Conservation (phyloP, 1,140 invertebrate species). For the Drosophila melanogaster region DNA sequence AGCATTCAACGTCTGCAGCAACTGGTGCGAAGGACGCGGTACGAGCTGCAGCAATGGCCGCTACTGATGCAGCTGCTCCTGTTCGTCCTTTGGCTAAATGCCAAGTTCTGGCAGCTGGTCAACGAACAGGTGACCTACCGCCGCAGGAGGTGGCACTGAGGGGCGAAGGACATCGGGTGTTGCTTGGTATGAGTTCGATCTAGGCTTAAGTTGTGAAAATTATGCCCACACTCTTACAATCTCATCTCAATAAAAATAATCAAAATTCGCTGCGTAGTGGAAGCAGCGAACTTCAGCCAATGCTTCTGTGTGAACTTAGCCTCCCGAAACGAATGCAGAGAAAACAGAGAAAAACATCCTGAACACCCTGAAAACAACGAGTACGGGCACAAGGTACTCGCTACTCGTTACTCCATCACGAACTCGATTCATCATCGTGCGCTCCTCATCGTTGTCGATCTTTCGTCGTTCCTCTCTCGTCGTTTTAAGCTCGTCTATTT, state of each 20-base stretch:
- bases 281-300: constrained; percentile 49
- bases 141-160: constrained; percentile 59
- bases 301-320: constrained; percentile 35
- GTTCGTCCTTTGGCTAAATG: constrained; percentile 73
- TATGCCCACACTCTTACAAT: constrained; percentile 58
- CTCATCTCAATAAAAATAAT: constrained; percentile 72
- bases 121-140: constrained; percentile 62
- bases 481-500: constrained; percentile 49
- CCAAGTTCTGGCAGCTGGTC: constrained; percentile 76
- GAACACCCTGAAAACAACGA: constrained; percentile 20
- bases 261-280: constrained; percentile 61
- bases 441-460: constrained; percentile 46
- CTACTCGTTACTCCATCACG: constrained; percentile 39
- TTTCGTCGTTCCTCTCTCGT: constrained; percentile 51
- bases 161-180: constrained; percentile 24
- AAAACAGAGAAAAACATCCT: constrained; percentile 33
- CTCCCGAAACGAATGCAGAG: constrained; percentile 17
- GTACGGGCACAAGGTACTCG: constrained; percentile 18
- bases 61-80: constrained; percentile 73
- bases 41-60: constrained; percentile 76
- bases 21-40: constrained; percentile 64
- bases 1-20: constrained; percentile 49
- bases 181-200: constrained; percentile 58
- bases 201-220: constrained; percentile 70
- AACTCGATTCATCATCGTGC: constrained; percentile 50